Conservation (phyloP, 2,888 invertebrate species). For the Lordiphosa fenestrarum region DNA sequence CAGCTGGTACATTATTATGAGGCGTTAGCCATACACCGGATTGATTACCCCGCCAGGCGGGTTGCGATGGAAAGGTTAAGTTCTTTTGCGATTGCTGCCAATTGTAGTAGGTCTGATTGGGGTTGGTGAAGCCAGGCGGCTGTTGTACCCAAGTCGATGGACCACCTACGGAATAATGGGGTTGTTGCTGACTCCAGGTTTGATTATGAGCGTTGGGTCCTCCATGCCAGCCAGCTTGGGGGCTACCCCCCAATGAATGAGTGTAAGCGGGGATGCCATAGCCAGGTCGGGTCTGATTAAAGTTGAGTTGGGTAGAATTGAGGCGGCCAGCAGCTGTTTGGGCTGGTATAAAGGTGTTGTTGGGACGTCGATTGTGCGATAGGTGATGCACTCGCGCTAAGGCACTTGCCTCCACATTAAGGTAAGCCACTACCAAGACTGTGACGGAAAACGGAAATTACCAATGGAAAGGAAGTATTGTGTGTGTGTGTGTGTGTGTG, state of each 20-base stretch:
- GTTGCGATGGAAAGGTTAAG: neutral
- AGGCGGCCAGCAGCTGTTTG: neutral
- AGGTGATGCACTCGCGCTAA: slow-evolving; percentile 7
- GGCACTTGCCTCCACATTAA: slow-evolving; percentile 24
- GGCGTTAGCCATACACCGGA: neutral
- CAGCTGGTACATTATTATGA: neutral
- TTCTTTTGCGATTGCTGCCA: neutral
- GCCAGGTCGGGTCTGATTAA: neutral
- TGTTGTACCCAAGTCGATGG: neutral
- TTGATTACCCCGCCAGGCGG: neutral
- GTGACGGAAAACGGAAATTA: slow-evolving; percentile 1
- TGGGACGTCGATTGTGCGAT: slow-evolving; percentile 18
- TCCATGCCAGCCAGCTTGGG: slow-evolving; percentile 1
- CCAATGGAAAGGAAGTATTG: slow-evolving; percentile 6
- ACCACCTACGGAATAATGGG: neutral
- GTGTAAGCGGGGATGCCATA: neutral
- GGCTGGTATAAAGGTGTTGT: slow-evolving; percentile 38
- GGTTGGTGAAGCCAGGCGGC: neutral
- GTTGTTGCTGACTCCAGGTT: neutral
- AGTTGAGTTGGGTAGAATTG: neutral
- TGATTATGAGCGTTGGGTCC: neutral
- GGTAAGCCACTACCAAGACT: slow-evolving; percentile 38
- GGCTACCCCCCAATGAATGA: neutral
- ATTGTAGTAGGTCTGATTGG: neutral
- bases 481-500: neutral